These are phyloP conservation scores for Caenorhabditis sp. DNA, from an alignment of 2,888 invertebrate genomes.

Conservation along the genomic window DNA sequence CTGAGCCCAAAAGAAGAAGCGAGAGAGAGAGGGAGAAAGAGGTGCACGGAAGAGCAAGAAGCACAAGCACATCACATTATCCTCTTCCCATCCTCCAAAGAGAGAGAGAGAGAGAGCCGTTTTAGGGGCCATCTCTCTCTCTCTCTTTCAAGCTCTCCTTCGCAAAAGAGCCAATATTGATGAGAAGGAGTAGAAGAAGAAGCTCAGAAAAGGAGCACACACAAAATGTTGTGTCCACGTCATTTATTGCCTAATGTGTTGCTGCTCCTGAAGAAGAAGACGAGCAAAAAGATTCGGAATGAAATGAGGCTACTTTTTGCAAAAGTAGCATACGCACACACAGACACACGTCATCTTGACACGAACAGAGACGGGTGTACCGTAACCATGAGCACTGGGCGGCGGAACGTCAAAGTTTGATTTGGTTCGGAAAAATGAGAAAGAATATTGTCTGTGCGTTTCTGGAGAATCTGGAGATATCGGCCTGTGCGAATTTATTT, in stretches of 20 bases:
- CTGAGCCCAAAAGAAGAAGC: slow-evolving; percentile 6
- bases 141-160: neutral
- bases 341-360: too few species aligned
- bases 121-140: slow-evolving; percentile 1
- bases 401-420: too few species aligned
- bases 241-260: slow-evolving; percentile 17
- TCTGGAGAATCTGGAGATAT: too few species aligned
- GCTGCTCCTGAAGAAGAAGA: too few species aligned
- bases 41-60: slow-evolving; percentile 12
- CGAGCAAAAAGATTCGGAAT: neutral
- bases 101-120: neutral
- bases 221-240: slow-evolving; percentile 1
- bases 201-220: neutral
- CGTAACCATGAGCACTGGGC: too few species aligned
- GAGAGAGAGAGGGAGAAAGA: slow-evolving; percentile 4
- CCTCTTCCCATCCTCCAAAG: slow-evolving; percentile 8
- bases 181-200: slow-evolving; percentile 10
- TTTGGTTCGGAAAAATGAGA: too few species aligned
- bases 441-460: too few species aligned
- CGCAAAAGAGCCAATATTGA: neutral
- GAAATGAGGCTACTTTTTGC: too few species aligned
- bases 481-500: too few species aligned
- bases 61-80: slow-evolving; percentile 46
- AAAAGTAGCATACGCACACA: too few species aligned
- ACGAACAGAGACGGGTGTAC: too few species aligned